phyloP scores from a whole-genome alignment of 2,888 invertebrate species.

The Chymomyza caudatula region DNA sequence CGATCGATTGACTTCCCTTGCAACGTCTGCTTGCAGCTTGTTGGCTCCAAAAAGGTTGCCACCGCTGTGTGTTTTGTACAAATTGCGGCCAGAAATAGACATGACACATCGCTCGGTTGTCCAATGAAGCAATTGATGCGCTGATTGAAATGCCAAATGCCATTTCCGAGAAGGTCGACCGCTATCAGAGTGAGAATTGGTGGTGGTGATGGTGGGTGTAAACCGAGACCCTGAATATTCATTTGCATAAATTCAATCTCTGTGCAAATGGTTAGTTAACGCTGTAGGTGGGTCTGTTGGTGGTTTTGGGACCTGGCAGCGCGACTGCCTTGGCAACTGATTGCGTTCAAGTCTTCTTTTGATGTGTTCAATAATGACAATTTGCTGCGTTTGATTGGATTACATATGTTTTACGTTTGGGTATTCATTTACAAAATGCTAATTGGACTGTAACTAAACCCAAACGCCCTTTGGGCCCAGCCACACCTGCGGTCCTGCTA shows the following conservation, averaged over 20 bases:
- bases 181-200: neutral
- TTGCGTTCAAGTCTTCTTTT: slow-evolving; percentile 30
- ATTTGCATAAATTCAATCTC: slow-evolving; percentile 50
- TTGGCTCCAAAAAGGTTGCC: neutral
- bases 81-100: slow-evolving; percentile 54
- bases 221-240: slow-evolving; percentile 39
- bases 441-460: slow-evolving; percentile 37
- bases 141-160: slow-evolving; percentile 48
- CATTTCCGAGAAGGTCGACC: neutral
- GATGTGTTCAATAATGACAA: slow-evolving; percentile 50
- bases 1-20: neutral
- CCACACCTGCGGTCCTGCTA: neutral
- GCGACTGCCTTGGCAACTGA: slow-evolving; percentile 34
- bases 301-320: neutral
- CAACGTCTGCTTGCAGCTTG: neutral
- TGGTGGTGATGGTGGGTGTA: slow-evolving; percentile 12
- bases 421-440: slow-evolving; percentile 48
- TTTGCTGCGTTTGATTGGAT: slow-evolving; percentile 52
- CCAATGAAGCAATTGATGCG: slow-evolving; percentile 51
- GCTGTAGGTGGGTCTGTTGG: neutral
- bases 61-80: slow-evolving; percentile 34
- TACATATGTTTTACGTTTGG: slow-evolving; percentile 22
- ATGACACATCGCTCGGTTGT: slow-evolving; percentile 38
- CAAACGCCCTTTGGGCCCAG: neutral
- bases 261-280: slow-evolving; percentile 31